These are phyloP conservation scores for Cyprinodon tularosa DNA, from an alignment of 2,113 vertebrate genomes.

Conservation along the genomic window DNA sequence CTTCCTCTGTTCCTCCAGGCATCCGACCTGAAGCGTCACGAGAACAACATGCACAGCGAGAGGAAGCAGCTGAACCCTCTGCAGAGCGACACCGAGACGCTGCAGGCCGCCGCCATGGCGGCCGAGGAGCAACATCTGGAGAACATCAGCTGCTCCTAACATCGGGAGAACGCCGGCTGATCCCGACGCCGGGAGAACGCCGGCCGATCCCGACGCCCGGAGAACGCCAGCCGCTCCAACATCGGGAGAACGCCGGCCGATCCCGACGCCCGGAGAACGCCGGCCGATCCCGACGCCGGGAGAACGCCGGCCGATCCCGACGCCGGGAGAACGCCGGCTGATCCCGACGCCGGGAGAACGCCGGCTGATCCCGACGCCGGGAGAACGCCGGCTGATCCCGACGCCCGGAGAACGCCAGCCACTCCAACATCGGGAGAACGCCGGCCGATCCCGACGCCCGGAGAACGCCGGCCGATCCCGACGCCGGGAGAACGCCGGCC, in stretches of 20 bases:
- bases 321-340: conserved; percentile 1
- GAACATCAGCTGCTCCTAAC: conserved; percentile 58
- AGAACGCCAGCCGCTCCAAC: conserved; percentile 2
- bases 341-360: not conserved
- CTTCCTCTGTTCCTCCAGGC: conserved; percentile 58
- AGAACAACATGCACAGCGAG: conserved; percentile 79
- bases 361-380: not conserved
- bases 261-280: not conserved
- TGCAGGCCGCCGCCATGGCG: conserved; percentile 73
- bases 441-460: not conserved
- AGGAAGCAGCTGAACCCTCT: conserved; percentile 67
- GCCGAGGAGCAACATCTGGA: conserved; percentile 74
- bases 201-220: not conserved
- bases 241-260: conserved; percentile 6
- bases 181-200: not conserved
- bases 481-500: no score
- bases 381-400: not conserved
- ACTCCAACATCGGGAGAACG: conserved; percentile 1
- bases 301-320: not conserved
- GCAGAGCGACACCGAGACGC: conserved; percentile 69
- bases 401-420: not conserved
- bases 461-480: no score
- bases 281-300: conserved; percentile 5
- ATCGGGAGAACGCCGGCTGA: conserved; percentile 17
- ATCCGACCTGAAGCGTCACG: conserved; percentile 73